phyloP scores from a whole-genome alignment of 2,797 vertebrate genomes.

The Sylvilagus floridanus region DNA sequence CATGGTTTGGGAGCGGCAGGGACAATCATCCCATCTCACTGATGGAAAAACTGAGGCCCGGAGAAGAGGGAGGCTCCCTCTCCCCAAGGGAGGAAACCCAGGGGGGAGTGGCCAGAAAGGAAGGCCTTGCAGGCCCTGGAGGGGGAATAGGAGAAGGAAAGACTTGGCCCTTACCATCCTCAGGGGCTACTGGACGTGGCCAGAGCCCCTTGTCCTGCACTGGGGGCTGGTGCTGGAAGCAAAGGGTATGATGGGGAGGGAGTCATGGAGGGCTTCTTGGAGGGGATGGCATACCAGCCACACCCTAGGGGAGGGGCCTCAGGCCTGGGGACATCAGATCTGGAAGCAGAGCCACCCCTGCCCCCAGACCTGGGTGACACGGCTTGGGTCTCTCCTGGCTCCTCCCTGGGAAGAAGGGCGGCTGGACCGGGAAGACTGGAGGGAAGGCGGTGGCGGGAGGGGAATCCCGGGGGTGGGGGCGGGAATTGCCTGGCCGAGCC shows the following conservation, averaged over 20 bases:
- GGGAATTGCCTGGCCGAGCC: conserved; percentile 66
- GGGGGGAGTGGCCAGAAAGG: background rate
- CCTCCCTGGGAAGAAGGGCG: background rate
- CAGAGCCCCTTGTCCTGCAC: background rate
- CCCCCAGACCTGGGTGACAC: background rate
- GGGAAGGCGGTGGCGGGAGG: background rate
- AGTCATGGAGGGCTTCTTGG: background rate
- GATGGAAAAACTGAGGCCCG: background rate
- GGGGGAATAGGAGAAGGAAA: background rate
- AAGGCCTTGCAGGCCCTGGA: background rate
- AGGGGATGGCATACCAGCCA: background rate
- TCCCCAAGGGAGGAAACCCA: background rate
- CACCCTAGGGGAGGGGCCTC: background rate
- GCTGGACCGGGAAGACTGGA: background rate
- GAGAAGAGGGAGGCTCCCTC: background rate
- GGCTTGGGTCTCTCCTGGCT: background rate
- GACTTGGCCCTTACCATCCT: background rate
- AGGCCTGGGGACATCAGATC: background rate
- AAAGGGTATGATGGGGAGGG: background rate
- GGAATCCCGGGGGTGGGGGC: background rate
- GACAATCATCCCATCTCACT: background rate
- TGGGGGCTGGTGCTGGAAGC: background rate
- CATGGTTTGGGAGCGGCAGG: background rate
- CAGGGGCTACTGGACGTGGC: background rate
- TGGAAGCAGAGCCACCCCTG: background rate